Conservation (phyloP, 2,888 invertebrate species). For the Gibbula magus region DNA sequence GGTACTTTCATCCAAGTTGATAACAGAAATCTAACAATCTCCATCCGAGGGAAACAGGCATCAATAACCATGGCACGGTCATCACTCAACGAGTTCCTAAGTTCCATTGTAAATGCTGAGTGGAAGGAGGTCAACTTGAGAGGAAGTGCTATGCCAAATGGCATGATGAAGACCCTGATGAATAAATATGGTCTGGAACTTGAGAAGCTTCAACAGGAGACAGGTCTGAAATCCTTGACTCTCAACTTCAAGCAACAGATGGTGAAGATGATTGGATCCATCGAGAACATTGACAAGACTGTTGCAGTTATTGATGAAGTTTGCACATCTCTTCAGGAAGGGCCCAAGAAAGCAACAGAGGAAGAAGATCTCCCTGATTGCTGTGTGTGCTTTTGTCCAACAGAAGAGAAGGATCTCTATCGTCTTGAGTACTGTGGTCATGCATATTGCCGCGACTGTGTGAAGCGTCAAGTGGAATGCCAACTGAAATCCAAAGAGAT, state of each 20-base stretch:
- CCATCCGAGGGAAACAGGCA: conserved; percentile 42
- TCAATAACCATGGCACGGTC: conserved; percentile 29
- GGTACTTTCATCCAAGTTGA: conserved; percentile 41
- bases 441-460: conserved; percentile 63
- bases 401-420: conserved; percentile 54
- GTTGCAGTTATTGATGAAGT: conserved; percentile 34
- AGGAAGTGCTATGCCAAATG: conserved; percentile 47
- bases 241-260: conserved; percentile 44
- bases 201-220: conserved; percentile 37
- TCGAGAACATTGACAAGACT: conserved; percentile 41
- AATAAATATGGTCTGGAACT: conserved; percentile 46
- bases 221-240: conserved; percentile 34
- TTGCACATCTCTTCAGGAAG: conserved; percentile 28
- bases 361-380: conserved; percentile 49
- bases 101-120: neutral
- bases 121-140: conserved; percentile 33
- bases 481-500: conserved; percentile 48
- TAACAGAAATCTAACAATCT: conserved; percentile 42
- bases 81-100: conserved; percentile 37
- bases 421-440: conserved; percentile 68
- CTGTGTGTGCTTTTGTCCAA: conserved; percentile 63
- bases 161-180: conserved; percentile 52
- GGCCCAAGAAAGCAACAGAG: conserved; percentile 32
- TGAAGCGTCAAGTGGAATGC: conserved; percentile 35
- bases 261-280: conserved; percentile 47